These are phyloP conservation scores for Holothuria scabra DNA, from an alignment of 53 echinoderm and acorn worm genomes.

Conservation along the genomic window DNA sequence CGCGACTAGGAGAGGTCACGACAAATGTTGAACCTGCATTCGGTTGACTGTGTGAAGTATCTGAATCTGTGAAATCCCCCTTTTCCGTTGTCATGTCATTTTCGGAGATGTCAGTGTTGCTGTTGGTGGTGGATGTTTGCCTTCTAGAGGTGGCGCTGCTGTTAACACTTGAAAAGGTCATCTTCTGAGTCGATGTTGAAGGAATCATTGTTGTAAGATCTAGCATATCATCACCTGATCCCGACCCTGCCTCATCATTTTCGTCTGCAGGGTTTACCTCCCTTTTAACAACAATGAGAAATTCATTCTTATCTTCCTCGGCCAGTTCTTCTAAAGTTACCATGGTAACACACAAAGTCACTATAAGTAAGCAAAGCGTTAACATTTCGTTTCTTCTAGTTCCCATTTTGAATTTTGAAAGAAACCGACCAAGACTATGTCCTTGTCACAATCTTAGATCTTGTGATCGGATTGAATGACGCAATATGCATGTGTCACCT, in stretches of 20 bases:
- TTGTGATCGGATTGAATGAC: too few relatives aligned
- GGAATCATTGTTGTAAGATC: background rate
- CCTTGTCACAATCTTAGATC: too few relatives aligned
- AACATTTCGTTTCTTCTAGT: too few relatives aligned
- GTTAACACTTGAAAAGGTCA: background rate
- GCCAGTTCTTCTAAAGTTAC: background rate
- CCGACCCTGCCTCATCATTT: background rate
- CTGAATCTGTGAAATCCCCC: background rate
- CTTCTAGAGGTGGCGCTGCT: background rate
- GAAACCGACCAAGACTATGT: too few relatives aligned
- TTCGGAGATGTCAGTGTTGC: too few relatives aligned
- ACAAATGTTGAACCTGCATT: background rate
- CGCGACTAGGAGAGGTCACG: background rate
- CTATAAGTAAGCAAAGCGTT: background rate
- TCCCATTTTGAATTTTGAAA: too few relatives aligned
- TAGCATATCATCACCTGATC: constrained; percentile 20
- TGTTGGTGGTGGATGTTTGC: too few relatives aligned
- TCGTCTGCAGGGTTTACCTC: background rate
- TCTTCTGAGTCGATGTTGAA: background rate
- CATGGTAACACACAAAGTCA: background rate
- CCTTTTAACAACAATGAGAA: background rate
- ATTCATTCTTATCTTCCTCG: constrained; percentile 1
- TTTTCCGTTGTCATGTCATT: background rate
- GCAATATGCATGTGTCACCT: too few relatives aligned
- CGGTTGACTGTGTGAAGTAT: background rate